phyloP scores from a whole-genome alignment of 1,140 invertebrate species.

The Ceratina calcarata region DNA sequence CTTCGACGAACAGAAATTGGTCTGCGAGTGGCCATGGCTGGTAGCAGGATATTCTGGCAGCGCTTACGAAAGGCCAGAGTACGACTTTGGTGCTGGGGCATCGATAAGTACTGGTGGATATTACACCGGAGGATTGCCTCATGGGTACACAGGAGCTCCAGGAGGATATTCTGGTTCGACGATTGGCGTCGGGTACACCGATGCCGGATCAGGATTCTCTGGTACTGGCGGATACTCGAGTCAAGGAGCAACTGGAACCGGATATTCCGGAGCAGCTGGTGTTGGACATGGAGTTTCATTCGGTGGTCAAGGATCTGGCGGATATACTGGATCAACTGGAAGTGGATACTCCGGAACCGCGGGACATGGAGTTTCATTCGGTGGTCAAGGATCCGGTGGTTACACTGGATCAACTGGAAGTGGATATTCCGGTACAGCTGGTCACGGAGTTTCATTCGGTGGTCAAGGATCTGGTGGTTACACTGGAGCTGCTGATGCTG shows the following conservation, averaged over 20 bases:
- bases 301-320: neutral
- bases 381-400: slow-evolving; percentile 4
- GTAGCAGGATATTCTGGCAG: slow-evolving; percentile 85
- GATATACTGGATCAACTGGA: neutral
- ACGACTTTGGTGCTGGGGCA: slow-evolving; percentile 35
- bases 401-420: neutral
- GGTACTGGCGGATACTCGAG: neutral
- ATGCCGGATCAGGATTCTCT: neutral
- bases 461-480: neutral
- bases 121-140: slow-evolving; percentile 31
- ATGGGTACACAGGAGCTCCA: slow-evolving; percentile 31
- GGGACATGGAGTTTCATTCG: neutral
- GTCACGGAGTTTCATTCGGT: neutral
- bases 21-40: slow-evolving; percentile 92
- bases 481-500: neutral
- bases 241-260: neutral
- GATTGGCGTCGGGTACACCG: neutral
- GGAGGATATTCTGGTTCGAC: slow-evolving; percentile 16
- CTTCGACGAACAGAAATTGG: slow-evolving; percentile 86
- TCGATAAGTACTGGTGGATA: slow-evolving; percentile 28
- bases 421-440: neutral
- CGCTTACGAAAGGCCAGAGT: slow-evolving; percentile 54
- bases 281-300: neutral
- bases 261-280: neutral
- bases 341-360: slow-evolving; percentile 16